Percentiles rank a stretch among this genome's conserved stretches.
These are phyloP conservation scores for Amblyteles armatorius DNA, from an alignment of 2,888 invertebrate species.

Conservation along the genomic window DNA sequence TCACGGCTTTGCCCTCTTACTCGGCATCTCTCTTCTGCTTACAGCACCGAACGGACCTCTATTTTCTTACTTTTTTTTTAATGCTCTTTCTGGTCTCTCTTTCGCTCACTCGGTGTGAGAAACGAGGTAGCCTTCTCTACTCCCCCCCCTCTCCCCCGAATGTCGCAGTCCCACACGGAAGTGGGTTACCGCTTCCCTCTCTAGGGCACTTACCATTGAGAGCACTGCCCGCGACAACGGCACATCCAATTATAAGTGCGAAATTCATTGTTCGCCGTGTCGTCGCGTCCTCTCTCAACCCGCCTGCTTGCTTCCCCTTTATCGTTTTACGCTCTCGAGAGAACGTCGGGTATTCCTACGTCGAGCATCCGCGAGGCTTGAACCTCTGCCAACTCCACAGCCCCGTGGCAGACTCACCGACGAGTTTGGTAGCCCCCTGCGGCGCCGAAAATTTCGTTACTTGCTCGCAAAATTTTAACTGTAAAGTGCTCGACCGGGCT, in stretches of 20 bases:
- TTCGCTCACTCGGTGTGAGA: slow-evolving; percentile 54
- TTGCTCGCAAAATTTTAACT: slow-evolving; percentile 55
- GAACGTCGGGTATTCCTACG: slow-evolving; percentile 57
- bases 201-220: slow-evolving; percentile 79
- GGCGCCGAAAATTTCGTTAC: slow-evolving; percentile 68
- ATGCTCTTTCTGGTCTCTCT: slow-evolving; percentile 27
- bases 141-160: not conserved
- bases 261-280: slow-evolving; percentile 80
- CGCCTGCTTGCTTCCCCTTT: slow-evolving; percentile 16
- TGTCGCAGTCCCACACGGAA: slow-evolving; percentile 66
- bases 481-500: slow-evolving; percentile 22
- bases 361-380: slow-evolving; percentile 55
- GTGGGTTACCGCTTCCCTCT: slow-evolving; percentile 63
- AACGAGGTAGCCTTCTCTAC: slow-evolving; percentile 52
- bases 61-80: slow-evolving; percentile 47
- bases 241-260: slow-evolving; percentile 82
- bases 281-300: slow-evolving; percentile 55
- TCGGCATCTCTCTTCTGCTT: slow-evolving; percentile 22
- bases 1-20: slow-evolving; percentile 14
- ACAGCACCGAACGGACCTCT: slow-evolving; percentile 18
- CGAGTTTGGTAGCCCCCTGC: slow-evolving; percentile 59
- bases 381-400: slow-evolving; percentile 65
- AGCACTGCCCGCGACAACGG: slow-evolving; percentile 79
- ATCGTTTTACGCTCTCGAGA: slow-evolving; percentile 13
- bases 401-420: slow-evolving; percentile 51